A percentile compares a stretch with the other conserved stretches of the same genome.
phyloP scores from a whole-genome alignment of 2,113 vertebrate species.

The Benitochromis conjunctus region DNA sequence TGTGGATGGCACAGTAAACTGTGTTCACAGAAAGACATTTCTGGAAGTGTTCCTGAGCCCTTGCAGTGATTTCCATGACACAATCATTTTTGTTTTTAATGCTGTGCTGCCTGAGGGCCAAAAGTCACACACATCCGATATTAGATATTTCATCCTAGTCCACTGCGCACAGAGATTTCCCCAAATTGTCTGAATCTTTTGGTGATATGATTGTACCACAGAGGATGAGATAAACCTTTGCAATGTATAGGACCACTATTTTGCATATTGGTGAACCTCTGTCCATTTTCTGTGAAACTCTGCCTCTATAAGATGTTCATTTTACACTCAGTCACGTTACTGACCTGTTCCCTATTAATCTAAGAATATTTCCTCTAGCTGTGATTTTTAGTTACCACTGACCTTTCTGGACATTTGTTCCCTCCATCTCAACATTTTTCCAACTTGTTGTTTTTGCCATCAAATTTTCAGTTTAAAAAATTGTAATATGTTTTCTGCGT shows the following conservation, averaged over 20 bases:
- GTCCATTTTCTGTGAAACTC: background rate
- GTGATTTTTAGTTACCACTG: background rate
- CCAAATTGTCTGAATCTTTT: background rate
- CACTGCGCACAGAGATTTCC: background rate
- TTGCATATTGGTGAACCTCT: background rate
- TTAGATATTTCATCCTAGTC: no score
- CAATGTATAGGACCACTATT: fast-evolving
- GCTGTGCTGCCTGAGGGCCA: background rate
- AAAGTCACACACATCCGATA: background rate
- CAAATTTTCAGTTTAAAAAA: no score
- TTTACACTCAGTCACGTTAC: background rate
- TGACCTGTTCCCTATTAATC: background rate
- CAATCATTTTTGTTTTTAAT: background rate
- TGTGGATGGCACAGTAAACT: background rate
- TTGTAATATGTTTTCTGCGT: no score
- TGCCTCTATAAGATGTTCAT: background rate
- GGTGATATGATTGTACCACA: no score
- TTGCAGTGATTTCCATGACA: background rate
- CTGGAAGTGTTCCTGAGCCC: background rate
- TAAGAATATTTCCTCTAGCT: background rate
- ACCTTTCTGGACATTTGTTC: background rate
- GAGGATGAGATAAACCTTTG: background rate
- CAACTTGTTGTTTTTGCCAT: background rate
- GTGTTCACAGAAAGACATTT: background rate
- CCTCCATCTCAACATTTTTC: background rate